Evolutionary conservation across 2,888 invertebrate species (phyloP), one percentile per base, ranked within the genome.

Genomic region (Noctua janthina): DNA sequence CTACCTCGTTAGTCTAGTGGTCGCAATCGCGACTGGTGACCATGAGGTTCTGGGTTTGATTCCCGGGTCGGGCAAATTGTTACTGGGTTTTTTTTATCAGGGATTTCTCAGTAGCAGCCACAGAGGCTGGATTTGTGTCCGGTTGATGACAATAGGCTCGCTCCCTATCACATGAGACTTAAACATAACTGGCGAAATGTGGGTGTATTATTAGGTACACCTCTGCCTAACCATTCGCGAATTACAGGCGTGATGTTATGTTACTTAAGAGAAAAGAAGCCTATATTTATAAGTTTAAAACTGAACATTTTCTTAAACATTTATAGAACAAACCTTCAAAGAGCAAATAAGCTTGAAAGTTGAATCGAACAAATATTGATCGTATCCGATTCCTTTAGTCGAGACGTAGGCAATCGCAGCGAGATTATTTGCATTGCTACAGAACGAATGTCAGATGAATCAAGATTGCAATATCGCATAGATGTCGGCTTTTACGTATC

Each of bases 391-490:
- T 76, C 73, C 75, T 74, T 54, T 29, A 77, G 54, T 35, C 23
- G 72, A 74, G 86, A 77, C 83, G 87, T 66, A 78, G 72, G 84
- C 79, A 83, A 83, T 76, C 84, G 35, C 43, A 51, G 79, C 51
- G 54, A 75, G 43, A 79, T 87, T 85, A 68, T 84, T 84, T 83
- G 75, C 84, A 83, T 87, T 54, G 54, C 74, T 76, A 49, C 68
- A 81, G 68, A 43, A 74, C 66, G 54, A 77, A 59, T 75, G 87
- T 83, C 87, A 75, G 74, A 87, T 78, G 72, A 87, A 84, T 83
- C 74, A 54, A 87, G 71, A 83, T 84, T 84, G 84, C 87, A 84
- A 87, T 84, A 73, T 83, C 72, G 74, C 79, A 87, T 46, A 87
- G 46, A 87, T 62, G 64, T 86, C 68, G 43, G 64, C 78, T 78